Evolutionary conservation across 2,113 vertebrate species (phyloP), one percentile per base, ranked within the genome.

Genomic region (Macrotus californicus): DNA sequence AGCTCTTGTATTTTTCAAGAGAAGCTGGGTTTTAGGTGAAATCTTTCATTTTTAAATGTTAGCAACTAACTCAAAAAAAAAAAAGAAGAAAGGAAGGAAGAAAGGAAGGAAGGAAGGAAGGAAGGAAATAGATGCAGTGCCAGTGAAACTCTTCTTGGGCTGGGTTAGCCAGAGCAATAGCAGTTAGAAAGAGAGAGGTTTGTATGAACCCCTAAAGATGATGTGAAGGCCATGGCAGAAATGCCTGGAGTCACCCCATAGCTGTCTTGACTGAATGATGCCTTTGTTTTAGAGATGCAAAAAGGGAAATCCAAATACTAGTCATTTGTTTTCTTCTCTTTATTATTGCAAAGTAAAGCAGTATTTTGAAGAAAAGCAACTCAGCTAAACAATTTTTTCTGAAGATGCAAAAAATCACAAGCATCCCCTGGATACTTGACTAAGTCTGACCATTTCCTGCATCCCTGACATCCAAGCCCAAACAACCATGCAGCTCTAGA

Each of bases 1-100:
- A 95, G 61, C 48, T 94, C 82, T 94, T 89, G 54, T 22, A 81
- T 82, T 91, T 96, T 96, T 94, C 73, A 91, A 94, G 48, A 93
- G 59, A 93, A 94, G 83, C 54, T 61, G 50, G 83, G 75, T 94
- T 96, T 95, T 85, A 95, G 94, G 93, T 96, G 94, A 96, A 95
- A 86, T 96, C 48, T 89, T 54, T 96, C 82, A 91, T 94, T 97
- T 97, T 94, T 91, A 91, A 96, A 96, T 94, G 82, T 90, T 96
- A 95, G 86, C 16, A 86, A 92, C 67, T 87, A 96, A 85, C 89
- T 86, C 61, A 83, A 91, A 85, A 73, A 56, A 76, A 48, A 13
- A 34, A 83, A 76, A 34, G 83, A 64, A 87, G 59, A 61, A 59
- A 56, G 54, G 8, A 24, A 56, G 54, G 8, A 24, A 59, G 56